A percentile compares a stretch with the other conserved stretches of the same genome.
These are phyloP conservation scores for Hirundichthys speculiger DNA, from an alignment of 2,113 vertebrate species.

Conservation along the genomic window DNA sequence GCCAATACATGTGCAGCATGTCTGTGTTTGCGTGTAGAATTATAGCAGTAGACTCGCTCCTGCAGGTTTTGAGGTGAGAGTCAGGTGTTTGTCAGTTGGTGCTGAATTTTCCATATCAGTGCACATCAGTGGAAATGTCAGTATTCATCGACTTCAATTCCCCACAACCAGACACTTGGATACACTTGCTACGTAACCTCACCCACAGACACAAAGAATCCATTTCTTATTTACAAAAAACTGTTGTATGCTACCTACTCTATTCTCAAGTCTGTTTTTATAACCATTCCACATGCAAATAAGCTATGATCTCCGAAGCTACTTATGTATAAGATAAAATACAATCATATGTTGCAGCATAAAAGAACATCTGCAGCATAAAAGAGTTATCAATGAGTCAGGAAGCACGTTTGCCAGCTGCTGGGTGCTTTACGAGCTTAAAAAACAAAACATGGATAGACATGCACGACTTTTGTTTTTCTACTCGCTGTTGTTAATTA, in stretches of 20 bases:
- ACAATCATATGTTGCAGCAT: background rate
- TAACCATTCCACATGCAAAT: background rate
- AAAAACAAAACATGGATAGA: background rate
- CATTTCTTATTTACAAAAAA: background rate
- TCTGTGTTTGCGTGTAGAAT: background rate
- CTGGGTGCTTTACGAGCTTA: background rate
- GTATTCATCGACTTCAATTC: slow-evolving; percentile 52
- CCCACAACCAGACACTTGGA: slow-evolving; percentile 17
- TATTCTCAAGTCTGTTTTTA: background rate
- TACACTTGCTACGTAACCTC: background rate
- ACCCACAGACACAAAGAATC: background rate
- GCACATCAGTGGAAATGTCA: slow-evolving; percentile 71
- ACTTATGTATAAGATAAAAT: background rate
- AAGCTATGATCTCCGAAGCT: background rate
- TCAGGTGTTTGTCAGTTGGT: slow-evolving; percentile 52
- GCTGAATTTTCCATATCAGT: slow-evolving; percentile 66
- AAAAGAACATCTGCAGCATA: too few species aligned
- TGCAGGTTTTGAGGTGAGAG: slow-evolving; percentile 42
- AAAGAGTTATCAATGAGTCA: background rate
- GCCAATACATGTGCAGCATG: background rate
- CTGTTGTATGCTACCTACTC: background rate
- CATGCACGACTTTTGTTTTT: background rate
- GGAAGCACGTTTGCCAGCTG: background rate
- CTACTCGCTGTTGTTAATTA: slow-evolving; percentile 1
- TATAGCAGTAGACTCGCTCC: slow-evolving; percentile 23